phyloP scores from a whole-genome alignment of 1,140 invertebrate genomes.

The Anastrepha obliqua region DNA sequence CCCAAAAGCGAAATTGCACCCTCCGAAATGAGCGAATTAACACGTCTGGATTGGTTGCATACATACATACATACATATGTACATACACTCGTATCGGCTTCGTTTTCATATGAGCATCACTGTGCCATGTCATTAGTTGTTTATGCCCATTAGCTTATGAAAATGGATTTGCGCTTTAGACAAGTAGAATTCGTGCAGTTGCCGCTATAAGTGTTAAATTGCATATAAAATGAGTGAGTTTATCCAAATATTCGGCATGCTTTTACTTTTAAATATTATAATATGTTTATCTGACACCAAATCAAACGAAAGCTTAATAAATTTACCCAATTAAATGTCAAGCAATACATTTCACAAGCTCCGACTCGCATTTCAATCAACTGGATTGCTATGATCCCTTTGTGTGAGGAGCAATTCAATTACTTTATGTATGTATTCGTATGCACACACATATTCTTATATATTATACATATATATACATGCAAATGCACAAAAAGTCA shows the following conservation, averaged over 20 bases:
- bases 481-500: not conserved
- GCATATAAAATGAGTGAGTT: slow-evolving; percentile 7
- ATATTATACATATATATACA: not conserved
- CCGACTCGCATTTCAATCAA: not conserved
- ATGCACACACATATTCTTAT: not conserved
- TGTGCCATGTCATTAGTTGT: not conserved
- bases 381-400: not conserved
- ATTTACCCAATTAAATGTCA: not conserved
- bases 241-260: not conserved
- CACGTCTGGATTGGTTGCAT: too few species aligned
- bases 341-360: not conserved
- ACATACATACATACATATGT: too few species aligned
- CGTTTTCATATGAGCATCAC: not conserved
- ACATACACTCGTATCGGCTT: too few species aligned
- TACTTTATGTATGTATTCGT: not conserved
- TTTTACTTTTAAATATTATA: not conserved
- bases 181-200: not conserved
- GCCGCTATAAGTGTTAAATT: not conserved
- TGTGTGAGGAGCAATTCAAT: not conserved
- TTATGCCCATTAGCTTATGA: not conserved
- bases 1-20: not conserved
- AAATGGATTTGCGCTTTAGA: slow-evolving; percentile 8
- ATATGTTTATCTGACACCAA: too few species aligned
- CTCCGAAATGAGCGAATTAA: not conserved
- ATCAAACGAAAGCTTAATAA: not conserved